Conservation (phyloP, 2,888 invertebrate genomes). For the Melanotus villosus region DNA sequence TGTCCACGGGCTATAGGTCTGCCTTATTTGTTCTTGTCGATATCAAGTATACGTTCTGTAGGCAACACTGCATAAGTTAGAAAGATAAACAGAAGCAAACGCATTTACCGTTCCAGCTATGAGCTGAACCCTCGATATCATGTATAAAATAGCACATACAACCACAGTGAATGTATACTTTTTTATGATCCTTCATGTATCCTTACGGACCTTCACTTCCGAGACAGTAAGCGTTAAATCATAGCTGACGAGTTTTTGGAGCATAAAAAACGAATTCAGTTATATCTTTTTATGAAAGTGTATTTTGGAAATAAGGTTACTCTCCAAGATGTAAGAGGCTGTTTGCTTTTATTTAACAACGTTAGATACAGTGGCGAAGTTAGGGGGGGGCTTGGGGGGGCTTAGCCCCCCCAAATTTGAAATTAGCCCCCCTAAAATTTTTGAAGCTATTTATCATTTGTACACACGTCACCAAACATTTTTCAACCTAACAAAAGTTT, state of each 20-base stretch:
- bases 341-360: too few relatives aligned
- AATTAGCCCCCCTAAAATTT: too few relatives aligned
- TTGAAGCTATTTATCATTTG: too few relatives aligned
- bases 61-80: conserved; percentile 21
- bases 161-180: background rate
- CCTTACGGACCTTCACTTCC: background rate
- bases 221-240: conserved; percentile 13
- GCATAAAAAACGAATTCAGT: background rate
- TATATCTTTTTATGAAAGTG: background rate
- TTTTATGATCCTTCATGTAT: background rate
- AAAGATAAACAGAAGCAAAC: conserved; percentile 14
- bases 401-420: too few relatives aligned
- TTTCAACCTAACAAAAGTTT: too few relatives aligned
- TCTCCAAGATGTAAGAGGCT: too few relatives aligned
- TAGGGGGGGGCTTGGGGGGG: too few relatives aligned
- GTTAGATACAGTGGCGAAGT: too few relatives aligned
- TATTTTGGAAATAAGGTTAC: too few relatives aligned
- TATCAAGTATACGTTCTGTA: conserved; percentile 18
- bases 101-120: conserved; percentile 9
- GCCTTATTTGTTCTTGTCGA: conserved; percentile 9
- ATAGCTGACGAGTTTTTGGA: background rate
- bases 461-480: too few relatives aligned
- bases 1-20: conserved; percentile 1
- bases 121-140: conserved; percentile 7
- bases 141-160: conserved; percentile 13